Conservation (phyloP, 2,888 invertebrate genomes). For the Cryptops parisi region DNA sequence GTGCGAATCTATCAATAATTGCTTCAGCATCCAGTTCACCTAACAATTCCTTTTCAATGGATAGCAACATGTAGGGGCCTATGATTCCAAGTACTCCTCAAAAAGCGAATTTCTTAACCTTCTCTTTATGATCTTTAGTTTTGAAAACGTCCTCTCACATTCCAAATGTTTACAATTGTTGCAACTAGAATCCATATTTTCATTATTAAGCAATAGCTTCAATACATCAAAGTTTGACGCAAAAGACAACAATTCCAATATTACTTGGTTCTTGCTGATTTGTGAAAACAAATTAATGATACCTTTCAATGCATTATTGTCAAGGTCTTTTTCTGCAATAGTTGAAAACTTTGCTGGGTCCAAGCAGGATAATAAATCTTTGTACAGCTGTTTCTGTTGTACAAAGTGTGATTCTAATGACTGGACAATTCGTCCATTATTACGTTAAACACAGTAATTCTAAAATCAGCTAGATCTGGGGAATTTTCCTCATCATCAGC, state of each 20-base stretch:
- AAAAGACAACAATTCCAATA: not conserved
- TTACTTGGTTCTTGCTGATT: not conserved
- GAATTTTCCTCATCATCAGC: not conserved
- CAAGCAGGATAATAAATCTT: not conserved
- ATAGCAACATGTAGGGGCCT: not conserved
- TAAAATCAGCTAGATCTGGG: constrained; percentile 3
- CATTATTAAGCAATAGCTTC: not conserved
- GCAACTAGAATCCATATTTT: not conserved
- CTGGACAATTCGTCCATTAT: constrained; percentile 4
- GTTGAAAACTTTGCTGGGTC: not conserved
- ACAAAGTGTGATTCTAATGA: not conserved
- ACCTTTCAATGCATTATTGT: not conserved
- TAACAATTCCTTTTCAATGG: not conserved
- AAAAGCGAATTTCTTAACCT: not conserved
- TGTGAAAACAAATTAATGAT: not conserved
- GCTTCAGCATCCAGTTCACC: not conserved
- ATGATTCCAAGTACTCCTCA: not conserved
- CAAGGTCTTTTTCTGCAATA: not conserved
- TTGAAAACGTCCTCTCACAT: not conserved
- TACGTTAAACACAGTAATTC: constrained; percentile 1
- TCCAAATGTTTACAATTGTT: not conserved
- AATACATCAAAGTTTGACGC: not conserved
- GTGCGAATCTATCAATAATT: not conserved
- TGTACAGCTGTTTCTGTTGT: not conserved
- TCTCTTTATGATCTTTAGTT: too few relatives aligned